Base-by-base conservation (phyloP, 2,113 vertebrate genomes). In the Entomyzon cyanotis region DNA sequence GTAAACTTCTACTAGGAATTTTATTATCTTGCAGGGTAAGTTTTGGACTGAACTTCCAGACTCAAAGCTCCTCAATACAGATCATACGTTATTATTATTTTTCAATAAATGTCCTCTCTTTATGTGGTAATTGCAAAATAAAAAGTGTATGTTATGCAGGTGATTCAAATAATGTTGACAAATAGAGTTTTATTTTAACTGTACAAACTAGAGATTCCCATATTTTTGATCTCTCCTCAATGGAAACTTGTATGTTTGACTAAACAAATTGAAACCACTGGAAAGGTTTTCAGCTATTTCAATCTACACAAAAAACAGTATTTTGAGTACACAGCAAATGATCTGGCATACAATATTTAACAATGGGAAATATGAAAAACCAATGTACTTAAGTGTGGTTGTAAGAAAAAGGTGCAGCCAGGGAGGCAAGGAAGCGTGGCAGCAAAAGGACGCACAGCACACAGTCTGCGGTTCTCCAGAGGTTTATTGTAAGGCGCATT, bases 201-300 rank as follows among this genome's bases (percentile, higher is more conserved):
- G 5, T 56, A 15, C 0, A 0, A 53, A 7, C 19, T 58, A 50
- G 50, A 42, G 7, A 53, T 58, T 73, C 9, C 11, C 11, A 46
- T 70, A 23, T n/a, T 65, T 84, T 62, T 62, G 33, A 56, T 80
- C 27, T 71, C 20, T 65, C 7, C 14, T 71, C 37, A 58, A 2
- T 31, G 37, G 11, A 81, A 55, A 50, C 3, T 8, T 69, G 15
- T 9, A 39, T 46, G 7, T 50, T 19, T 55, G 25, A 47, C 3
- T 65, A 70, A 59, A 71, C 6, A 11, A 60, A 20, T 1, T 42
- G 19, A 90, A 84, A 84, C 67, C 5, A 20, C 21, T 46, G 5
- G 30, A 47, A 56, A 27, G 3, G 16, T 67, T 80, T 87, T 67
- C 42, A 79, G 4, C 9, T 35, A 15, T 42, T 79, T 42, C 12